phyloP scores from a whole-genome alignment of 1,140 invertebrate genomes.

The Psix sp. region DNA sequence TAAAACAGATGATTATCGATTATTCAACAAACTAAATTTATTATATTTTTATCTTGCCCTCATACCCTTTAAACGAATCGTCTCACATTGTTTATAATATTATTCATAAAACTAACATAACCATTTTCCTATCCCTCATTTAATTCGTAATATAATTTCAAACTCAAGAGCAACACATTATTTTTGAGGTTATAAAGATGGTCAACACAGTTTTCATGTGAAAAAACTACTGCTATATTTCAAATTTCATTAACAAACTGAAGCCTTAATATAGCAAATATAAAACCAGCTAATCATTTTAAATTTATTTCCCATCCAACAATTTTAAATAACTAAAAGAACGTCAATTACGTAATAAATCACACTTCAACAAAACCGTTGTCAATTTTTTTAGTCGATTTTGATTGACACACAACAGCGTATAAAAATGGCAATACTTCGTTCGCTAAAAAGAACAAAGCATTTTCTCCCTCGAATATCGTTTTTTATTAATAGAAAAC shows the following conservation, averaged over 20 bases:
- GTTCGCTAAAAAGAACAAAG: not conserved
- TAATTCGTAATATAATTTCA: not conserved
- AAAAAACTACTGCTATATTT: not conserved
- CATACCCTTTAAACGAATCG: too few relatives aligned
- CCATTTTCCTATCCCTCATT: too few relatives aligned
- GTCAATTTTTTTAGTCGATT: not conserved
- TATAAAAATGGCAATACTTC: not conserved
- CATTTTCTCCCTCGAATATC: too few relatives aligned
- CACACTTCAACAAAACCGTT: constrained; percentile 14
- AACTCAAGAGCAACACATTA: not conserved
- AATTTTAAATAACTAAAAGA: constrained; percentile 1
- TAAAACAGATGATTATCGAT: too few relatives aligned
- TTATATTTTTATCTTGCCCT: too few relatives aligned
- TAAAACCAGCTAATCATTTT: too few relatives aligned
- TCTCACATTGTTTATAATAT: too few relatives aligned
- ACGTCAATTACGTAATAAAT: constrained; percentile 42
- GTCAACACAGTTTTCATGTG: not conserved
- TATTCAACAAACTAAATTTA: too few relatives aligned
- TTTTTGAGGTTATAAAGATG: not conserved
- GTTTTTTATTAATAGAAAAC: too few relatives aligned
- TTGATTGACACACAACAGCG: not conserved
- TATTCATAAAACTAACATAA: too few relatives aligned
- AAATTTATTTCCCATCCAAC: not conserved
- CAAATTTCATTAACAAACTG: too few relatives aligned
- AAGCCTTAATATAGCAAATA: too few relatives aligned